Base-by-base conservation (phyloP, 2,797 vertebrate species). In the Enteromius paludinosus region DNA sequence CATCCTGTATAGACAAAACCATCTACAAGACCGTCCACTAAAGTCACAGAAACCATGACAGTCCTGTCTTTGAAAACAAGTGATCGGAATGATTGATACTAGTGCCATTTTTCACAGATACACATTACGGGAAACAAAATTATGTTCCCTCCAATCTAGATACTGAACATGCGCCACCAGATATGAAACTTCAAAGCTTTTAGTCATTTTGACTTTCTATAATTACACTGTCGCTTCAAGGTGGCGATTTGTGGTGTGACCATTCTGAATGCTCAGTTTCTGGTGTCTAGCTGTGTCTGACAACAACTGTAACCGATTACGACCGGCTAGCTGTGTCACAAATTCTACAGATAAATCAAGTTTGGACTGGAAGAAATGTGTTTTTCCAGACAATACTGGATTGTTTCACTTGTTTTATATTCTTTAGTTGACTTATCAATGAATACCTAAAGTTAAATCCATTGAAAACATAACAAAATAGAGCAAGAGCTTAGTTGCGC, bases 181-280 rank as follows among this genome's bases (percentile, higher is more conserved):
- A 49, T 20, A n/a, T 47, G 61, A 54, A 38, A 66, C 82, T 84
- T 84, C 82, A 87, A 84, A 87, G 78, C 18, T 38, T 82, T 41
- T 73, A 68, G 52, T 70, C 77, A 49, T 28, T 52, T 62, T 74
- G 62, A 82, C 45, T 70, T 66, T 52, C 49, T 86, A 54, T 83
- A 83, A 83, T 74, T 62, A 75, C 73, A 82, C 59, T 56, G 68
- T 78, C 25, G 12, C 38, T 62, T 75, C 41, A 77, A 62, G 20
- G 54, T 70, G 77, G 9, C 30, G 61, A 86, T 72, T 84, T 82
- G 54, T 43, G 61, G 47, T 43, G 79, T 82, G 74, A 85, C 78
- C 43, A 18, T 70, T 65, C 20, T 43, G 30, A 81, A 81, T 72
- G 54, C 25, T 23, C 28, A 1, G 25, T 85, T 76, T 74, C 25